Base-by-base conservation (phyloP, 2,797 vertebrate genomes). In the Danio kyathit region DNA sequence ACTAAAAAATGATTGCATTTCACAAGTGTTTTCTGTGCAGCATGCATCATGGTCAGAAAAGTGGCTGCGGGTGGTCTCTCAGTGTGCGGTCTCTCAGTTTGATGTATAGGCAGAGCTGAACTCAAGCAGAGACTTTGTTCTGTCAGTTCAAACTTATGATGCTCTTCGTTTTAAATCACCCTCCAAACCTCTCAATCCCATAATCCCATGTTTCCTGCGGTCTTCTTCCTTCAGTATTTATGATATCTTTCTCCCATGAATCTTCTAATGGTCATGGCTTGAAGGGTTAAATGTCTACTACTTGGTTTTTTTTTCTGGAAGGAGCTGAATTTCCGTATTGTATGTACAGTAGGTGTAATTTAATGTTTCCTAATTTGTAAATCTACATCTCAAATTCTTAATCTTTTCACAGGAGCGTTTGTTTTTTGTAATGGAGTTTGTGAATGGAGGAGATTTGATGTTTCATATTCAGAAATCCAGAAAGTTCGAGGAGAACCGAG, bases 371-470 rank as follows among this genome's bases (percentile, higher is more conserved):
- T 48, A 41, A 41, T 76, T 51, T 56, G 17, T 0, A 9, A 43
- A 52, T n/a, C 13, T 56, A 7, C 54, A 29, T 70, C 7, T 72
- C 52, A 14, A 38, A 1, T 52, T 71, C 57, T 52, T 54, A 29
- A 8, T 38, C 57, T 9, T 64, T 65, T 74, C 63, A 51, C 89
- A 95, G 95, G 94, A 95, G 71, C 94, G 97, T 19, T 95, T 99
- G 79, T 99, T 99, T 92, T 99, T 99, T 16, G 97, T 99, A 88
- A 99, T 99, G 98, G 97, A 99, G 92, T 99, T 99, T 82, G 98
- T 99, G 82, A 99, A 98, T 0, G 98, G 97, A 0, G 97, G 97
- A 0, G 97, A 99, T 86, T 90, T 99, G 83, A 99, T 99, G 98
- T 99, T 99, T 90, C 98, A 99, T 89, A 99, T 99, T 86, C 98